phyloP scores from a whole-genome alignment of 2,888 invertebrate species.

The Drosophila recens region DNA sequence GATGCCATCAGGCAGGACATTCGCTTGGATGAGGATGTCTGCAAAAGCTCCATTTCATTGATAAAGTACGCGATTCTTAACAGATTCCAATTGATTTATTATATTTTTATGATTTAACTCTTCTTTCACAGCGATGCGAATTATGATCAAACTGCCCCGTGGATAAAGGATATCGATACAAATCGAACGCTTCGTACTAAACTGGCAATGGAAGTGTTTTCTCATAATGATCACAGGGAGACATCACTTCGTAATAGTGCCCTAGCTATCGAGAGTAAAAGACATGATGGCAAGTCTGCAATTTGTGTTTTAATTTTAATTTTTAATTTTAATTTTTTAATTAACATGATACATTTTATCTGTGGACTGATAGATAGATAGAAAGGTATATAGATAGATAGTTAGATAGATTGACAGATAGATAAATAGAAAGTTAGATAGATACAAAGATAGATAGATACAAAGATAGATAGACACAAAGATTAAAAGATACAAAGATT shows the following conservation, averaged over 20 bases:
- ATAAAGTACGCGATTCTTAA: conserved; percentile 38
- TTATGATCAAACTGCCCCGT: conserved; percentile 28
- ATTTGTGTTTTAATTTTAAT: not conserved
- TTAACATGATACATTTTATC: too few species aligned
- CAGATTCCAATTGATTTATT: not conserved
- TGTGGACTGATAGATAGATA: too few species aligned
- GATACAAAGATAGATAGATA: too few species aligned
- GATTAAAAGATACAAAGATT: too few species aligned
- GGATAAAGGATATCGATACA: conserved; percentile 25
- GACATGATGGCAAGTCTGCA: conserved; percentile 1
- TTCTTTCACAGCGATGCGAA: conserved; percentile 27
- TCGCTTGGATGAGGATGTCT: conserved; percentile 22
- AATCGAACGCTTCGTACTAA: not conserved
- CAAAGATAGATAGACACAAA: too few species aligned
- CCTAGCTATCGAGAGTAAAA: not conserved
- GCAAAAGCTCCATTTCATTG: conserved; percentile 1
- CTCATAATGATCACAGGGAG: not conserved
- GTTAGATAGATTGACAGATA: too few species aligned
- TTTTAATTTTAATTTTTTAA: too few species aligned
- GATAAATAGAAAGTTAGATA: too few species aligned
- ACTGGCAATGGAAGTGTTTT: not conserved
- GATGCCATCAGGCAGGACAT: conserved; percentile 40
- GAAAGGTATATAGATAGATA: too few species aligned
- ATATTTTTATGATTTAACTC: too few species aligned
- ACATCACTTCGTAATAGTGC: not conserved